Conservation (phyloP, 2,888 invertebrate species). For the Drosophila siamana region DNA sequence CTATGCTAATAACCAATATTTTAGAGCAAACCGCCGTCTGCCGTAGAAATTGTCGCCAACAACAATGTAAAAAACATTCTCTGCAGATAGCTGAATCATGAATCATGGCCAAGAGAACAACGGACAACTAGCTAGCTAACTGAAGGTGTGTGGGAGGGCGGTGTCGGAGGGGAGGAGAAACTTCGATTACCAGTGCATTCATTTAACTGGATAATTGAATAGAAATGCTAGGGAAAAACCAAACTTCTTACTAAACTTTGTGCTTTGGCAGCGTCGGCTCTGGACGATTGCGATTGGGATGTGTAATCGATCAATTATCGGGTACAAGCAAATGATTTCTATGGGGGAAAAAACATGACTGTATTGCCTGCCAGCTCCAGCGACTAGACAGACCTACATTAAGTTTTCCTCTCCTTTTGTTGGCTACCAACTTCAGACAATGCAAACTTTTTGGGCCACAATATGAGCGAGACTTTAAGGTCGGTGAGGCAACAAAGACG, state of each 20-base stretch:
- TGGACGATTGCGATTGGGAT: not conserved
- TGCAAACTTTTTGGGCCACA: not conserved
- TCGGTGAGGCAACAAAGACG: too few species aligned
- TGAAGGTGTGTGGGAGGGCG: too few species aligned
- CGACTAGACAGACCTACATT: not conserved
- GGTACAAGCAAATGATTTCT: conserved; percentile 13
- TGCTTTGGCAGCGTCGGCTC: too few species aligned
- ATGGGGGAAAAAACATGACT: not conserved
- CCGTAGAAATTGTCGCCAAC: conserved; percentile 54
- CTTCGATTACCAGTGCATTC: conserved; percentile 40
- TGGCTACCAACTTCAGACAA: not conserved
- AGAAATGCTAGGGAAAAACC: conserved; percentile 25
- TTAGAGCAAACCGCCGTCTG: conserved; percentile 62
- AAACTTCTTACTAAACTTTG: conserved; percentile 6
- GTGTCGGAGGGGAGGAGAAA: conserved; percentile 15
- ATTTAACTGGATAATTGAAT: conserved; percentile 64
- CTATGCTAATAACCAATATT: conserved; percentile 76
- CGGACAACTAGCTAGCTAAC: too few species aligned
- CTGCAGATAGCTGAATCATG: conserved; percentile 56
- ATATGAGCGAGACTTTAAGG: not conserved
- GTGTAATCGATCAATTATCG: conserved; percentile 17
- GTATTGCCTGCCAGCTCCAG: not conserved
- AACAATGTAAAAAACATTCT: conserved; percentile 38
- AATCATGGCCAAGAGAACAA: conserved; percentile 45
- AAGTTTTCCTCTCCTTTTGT: too few species aligned